Conservation (phyloP, 2,797 vertebrate genomes). For the Thaleichthys pacificus region DNA sequence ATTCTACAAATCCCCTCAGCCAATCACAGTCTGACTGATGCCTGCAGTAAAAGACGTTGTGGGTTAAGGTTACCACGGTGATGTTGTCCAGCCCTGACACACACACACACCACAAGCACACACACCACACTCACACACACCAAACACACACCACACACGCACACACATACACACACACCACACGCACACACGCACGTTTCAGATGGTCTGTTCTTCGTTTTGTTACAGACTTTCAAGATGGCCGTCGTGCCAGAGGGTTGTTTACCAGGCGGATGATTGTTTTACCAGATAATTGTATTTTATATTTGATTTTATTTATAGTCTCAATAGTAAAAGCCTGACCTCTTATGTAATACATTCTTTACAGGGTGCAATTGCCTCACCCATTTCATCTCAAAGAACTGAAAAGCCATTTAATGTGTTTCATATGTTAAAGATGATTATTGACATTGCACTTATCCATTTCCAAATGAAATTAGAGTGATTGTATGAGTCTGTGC, state of each 20-base stretch:
- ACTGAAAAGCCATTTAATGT: constrained; percentile 47
- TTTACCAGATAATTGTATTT: constrained; percentile 47
- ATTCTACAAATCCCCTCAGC: constrained; percentile 1
- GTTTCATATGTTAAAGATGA: constrained; percentile 51
- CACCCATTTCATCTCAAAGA: constrained; percentile 39
- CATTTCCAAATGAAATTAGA: not conserved
- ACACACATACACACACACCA: too few relatives aligned
- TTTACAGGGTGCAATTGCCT: constrained; percentile 46
- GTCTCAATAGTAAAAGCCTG: constrained; percentile 51
- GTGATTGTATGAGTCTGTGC: not conserved
- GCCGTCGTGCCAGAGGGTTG: constrained; percentile 47
- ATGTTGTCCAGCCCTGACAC: too few relatives aligned
- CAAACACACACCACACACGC: too few relatives aligned
- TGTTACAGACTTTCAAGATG: constrained; percentile 47
- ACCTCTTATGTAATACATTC: constrained; percentile 57
- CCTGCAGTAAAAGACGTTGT: constrained; percentile 11
- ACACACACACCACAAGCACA: too few relatives aligned
- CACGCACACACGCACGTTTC: constrained; percentile 25
- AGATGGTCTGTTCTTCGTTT: constrained; percentile 54
- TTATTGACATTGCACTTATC: constrained; percentile 36
- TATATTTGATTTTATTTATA: constrained; percentile 56
- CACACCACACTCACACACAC: too few relatives aligned
- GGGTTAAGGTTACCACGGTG: too few relatives aligned
- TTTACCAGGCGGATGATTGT: constrained; percentile 54
- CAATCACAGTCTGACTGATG: constrained; percentile 21